These are phyloP conservation scores for Osmerus eperlanus DNA, from an alignment of 2,113 vertebrate species.

Conservation along the genomic window DNA sequence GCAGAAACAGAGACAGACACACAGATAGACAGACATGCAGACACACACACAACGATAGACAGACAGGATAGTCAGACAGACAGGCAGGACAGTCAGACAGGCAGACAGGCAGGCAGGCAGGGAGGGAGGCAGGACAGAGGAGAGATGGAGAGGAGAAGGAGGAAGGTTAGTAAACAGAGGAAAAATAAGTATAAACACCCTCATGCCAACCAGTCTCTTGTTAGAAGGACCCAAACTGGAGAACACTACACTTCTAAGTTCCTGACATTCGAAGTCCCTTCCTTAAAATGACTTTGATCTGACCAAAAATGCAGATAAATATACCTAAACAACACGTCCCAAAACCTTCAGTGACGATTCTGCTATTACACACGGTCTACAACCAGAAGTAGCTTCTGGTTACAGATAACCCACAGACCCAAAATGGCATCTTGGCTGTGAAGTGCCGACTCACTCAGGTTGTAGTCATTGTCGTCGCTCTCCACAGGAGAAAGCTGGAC, in stretches of 20 bases:
- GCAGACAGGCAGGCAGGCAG: slow-evolving; percentile 58
- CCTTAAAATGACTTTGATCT: too few relatives aligned
- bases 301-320: too few relatives aligned
- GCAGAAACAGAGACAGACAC: not conserved
- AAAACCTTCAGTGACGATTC: too few relatives aligned
- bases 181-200: slow-evolving; percentile 20
- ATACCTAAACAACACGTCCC: too few relatives aligned
- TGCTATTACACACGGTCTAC: too few relatives aligned
- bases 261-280: too few relatives aligned
- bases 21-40: not conserved
- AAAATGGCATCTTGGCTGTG: too few relatives aligned
- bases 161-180: slow-evolving; percentile 30
- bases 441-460: slow-evolving; percentile 73
- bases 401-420: too few relatives aligned
- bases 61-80: not conserved
- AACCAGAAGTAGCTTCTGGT: too few relatives aligned
- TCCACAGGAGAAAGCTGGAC: slow-evolving; percentile 50
- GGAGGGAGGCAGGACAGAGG: slow-evolving; percentile 65
- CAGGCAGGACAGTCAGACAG: not conserved
- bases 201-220: slow-evolving; percentile 25
- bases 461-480: slow-evolving; percentile 55
- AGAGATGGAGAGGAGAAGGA: slow-evolving; percentile 22
- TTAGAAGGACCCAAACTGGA: slow-evolving; percentile 26
- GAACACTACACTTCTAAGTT: not conserved
- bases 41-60: not conserved